Conservation (phyloP, 2,113 vertebrate species). For the Apaloderma vittatum region DNA sequence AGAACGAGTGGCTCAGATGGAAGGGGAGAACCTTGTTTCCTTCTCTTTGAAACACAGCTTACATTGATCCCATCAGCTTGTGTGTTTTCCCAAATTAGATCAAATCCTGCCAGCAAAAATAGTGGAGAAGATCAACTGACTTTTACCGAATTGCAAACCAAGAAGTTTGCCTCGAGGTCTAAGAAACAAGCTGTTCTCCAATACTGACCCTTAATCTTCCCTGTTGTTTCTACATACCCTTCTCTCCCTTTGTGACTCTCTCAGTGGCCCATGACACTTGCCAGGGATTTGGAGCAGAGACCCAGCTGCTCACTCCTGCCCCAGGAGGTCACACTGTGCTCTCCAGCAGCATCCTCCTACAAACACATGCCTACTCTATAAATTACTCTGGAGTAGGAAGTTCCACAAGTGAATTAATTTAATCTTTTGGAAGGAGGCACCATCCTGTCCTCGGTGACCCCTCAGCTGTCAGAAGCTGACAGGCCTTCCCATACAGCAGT, state of each 20-base stretch:
- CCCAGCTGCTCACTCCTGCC: not conserved
- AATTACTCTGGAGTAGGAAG: not conserved
- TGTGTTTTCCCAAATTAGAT: conserved; percentile 5
- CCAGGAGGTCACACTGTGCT: not conserved
- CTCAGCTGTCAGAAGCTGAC: not conserved
- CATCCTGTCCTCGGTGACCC: not conserved
- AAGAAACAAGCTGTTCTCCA: not conserved
- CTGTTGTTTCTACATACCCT: not conserved
- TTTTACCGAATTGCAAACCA: not conserved
- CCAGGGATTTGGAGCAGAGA: not conserved
- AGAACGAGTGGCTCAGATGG: not conserved
- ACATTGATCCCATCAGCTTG: not conserved
- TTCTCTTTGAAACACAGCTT: not conserved
- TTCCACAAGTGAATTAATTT: not conserved
- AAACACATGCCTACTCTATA: not conserved
- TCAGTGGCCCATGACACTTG: not conserved
- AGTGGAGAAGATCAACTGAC: not conserved
- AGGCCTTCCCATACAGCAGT: not conserved
- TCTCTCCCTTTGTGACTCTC: not conserved
- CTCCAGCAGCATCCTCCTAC: not conserved
- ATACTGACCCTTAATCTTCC: not conserved
- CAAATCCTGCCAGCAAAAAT: not conserved
- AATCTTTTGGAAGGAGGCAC: not conserved
- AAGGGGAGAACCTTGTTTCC: not conserved
- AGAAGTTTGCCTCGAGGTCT: not conserved